Evolutionary conservation across 2,113 vertebrate genomes (phyloP).

Genomic region (Lanius collurio): DNA sequence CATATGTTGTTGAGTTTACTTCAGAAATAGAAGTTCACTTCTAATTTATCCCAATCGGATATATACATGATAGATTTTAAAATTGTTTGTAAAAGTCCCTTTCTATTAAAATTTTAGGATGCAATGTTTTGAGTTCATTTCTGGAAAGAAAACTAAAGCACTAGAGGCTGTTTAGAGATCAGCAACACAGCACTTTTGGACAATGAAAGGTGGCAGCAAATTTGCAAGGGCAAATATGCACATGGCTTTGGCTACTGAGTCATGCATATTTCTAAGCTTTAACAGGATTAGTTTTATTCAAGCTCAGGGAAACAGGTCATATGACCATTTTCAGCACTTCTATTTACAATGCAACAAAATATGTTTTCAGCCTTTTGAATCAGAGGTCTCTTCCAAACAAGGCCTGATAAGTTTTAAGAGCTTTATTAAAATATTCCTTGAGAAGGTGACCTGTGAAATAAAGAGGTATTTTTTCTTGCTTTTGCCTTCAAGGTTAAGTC

Average conservation of each 20-base stretch:
- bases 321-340: neutral
- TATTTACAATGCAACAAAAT: neutral
- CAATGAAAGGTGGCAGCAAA: constrained; percentile 12
- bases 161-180: neutral
- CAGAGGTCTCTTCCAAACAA: neutral
- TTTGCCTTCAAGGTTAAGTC: neutral
- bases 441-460: neutral
- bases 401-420: neutral
- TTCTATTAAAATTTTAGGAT: neutral
- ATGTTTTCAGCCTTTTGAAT: neutral
- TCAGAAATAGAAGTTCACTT: neutral
- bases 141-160: constrained; percentile 5
- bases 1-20: neutral
- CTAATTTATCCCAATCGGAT: neutral
- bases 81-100: neutral
- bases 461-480: neutral
- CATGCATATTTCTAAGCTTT: constrained; percentile 48
- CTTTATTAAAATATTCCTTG: neutral
- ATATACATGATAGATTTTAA: neutral
- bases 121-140: neutral
- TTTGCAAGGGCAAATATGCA: neutral
- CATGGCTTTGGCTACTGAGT: constrained; percentile 13
- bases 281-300: constrained; percentile 38
- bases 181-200: neutral
- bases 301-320: neutral